Evolutionary conservation across 1,140 invertebrate species (phyloP), one percentile per base, ranked within the genome.

Genomic region (Halictus rubicundus): DNA sequence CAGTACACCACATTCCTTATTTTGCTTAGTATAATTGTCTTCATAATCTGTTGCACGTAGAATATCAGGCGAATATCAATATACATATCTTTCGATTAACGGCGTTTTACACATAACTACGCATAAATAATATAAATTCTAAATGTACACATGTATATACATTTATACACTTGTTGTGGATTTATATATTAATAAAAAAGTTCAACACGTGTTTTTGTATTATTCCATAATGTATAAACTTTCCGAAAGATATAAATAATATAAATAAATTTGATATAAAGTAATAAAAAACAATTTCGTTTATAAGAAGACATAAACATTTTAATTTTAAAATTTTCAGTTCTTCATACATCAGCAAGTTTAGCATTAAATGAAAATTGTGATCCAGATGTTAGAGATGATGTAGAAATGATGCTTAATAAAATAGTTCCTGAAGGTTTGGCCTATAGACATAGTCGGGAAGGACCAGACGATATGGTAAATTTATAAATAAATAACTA

Each of bases 401-500:
- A 99, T 91, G 98, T 99, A 97, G 98, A 99, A 94, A 99, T 98
- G 97, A 99, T 99, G 97, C 95, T 99, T 92, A 98, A 99, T 94
- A 98, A 98, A 96, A 97, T 99, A 93, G 97, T 99, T 94, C 98
- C 98, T 94, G 98, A 99, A 95, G 97, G 96, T 92, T 95, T 98
- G 93, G 96, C 96, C 90, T 99, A 98, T 92, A 96, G 97, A 94
- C 98, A 99, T 94, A 98, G 97, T 64, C 98, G 97, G 93, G 98
- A 99, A 95, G 98, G 98, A 81, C 98, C 98, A 83, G 98, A 99
- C 93, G 98, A 99, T 94, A 99, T 99, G 98, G 98, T 99, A 94
- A 95, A 95, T 61, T 46, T 32, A 32, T 32, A 32, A 6, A 21
- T 64, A 52, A 52, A 19, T 52, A 21, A 0, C 14, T 27, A 3